phyloP scores from a whole-genome alignment of 1,140 invertebrate genomes.

The Helicoverpa armigera region DNA sequence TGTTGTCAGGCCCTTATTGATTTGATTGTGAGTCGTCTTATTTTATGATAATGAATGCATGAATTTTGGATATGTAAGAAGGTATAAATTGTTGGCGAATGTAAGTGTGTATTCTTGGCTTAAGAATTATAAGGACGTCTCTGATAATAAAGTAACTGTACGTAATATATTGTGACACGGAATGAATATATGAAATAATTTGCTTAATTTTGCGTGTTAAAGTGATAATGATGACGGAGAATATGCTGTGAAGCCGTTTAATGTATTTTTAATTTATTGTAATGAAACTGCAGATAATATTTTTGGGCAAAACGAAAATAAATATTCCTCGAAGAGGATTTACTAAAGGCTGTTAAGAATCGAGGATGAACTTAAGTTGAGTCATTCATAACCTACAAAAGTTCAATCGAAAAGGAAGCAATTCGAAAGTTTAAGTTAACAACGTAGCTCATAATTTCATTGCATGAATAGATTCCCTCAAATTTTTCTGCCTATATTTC shows the following conservation, averaged over 20 bases:
- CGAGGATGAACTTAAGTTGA: neutral
- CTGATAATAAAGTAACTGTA: conserved; percentile 40
- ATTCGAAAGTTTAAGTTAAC: neutral
- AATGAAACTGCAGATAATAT: neutral
- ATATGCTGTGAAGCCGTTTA: conserved; percentile 18
- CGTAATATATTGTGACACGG: conserved; percentile 21
- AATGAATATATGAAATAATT: conserved; percentile 39
- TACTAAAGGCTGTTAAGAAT: neutral
- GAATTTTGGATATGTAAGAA: conserved; percentile 35
- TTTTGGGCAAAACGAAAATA: neutral
- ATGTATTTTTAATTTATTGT: conserved; percentile 37
- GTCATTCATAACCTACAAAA: conserved; percentile 1
- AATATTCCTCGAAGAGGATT: neutral
- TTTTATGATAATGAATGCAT: conserved; percentile 57
- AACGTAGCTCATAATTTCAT: conserved; percentile 6
- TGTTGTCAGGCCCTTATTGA: conserved; percentile 57
- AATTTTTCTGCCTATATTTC: conserved; percentile 17
- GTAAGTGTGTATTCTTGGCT: conserved; percentile 35
- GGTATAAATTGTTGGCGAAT: conserved; percentile 31
- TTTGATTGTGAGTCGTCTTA: conserved; percentile 47
- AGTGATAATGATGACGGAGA: conserved; percentile 21
- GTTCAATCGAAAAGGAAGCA: neutral
- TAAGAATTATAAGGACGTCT: conserved; percentile 34
- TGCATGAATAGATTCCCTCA: neutral
- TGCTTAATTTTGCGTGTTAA: conserved; percentile 37